Conservation (phyloP, 2,113 vertebrate species). For the Reinhardtius hippoglossoides region DNA sequence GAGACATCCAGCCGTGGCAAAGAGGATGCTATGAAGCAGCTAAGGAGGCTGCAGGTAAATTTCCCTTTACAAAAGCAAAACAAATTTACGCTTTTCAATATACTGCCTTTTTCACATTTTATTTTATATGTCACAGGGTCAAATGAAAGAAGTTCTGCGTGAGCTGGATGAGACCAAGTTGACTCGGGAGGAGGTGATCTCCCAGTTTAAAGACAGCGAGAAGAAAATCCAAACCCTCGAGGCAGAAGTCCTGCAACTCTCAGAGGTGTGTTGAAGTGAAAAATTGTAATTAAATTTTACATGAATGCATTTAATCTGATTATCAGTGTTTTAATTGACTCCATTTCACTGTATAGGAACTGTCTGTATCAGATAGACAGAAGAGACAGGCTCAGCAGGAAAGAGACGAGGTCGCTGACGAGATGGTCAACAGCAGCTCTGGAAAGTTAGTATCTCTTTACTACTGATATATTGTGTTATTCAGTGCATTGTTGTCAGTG, state of each 20-base stretch:
- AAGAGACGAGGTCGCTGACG: slow-evolving; percentile 88
- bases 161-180: slow-evolving; percentile 88
- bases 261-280: slow-evolving; percentile 81
- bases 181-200: slow-evolving; percentile 85
- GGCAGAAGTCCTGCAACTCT: slow-evolving; percentile 87
- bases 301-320: not conserved
- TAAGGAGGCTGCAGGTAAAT: slow-evolving; percentile 87
- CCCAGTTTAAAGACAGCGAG: slow-evolving; percentile 86
- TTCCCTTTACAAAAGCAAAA: not conserved
- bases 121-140: slow-evolving; percentile 74
- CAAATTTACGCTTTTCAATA: not conserved
- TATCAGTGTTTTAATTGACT: not conserved
- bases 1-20: slow-evolving; percentile 82
- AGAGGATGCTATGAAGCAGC: slow-evolving; percentile 88
- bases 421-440: slow-evolving; percentile 86
- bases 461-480: not conserved
- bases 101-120: not conserved
- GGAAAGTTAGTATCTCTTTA: slow-evolving; percentile 85
- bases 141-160: slow-evolving; percentile 90
- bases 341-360: slow-evolving; percentile 78
- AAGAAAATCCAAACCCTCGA: slow-evolving; percentile 90
- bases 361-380: slow-evolving; percentile 86
- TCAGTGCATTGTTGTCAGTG: not conserved
- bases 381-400: slow-evolving; percentile 90
- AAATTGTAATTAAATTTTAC: not conserved